These are phyloP conservation scores for Syrmaticus mikado DNA, from an alignment of 2,113 vertebrate genomes.

Conservation along the genomic window DNA sequence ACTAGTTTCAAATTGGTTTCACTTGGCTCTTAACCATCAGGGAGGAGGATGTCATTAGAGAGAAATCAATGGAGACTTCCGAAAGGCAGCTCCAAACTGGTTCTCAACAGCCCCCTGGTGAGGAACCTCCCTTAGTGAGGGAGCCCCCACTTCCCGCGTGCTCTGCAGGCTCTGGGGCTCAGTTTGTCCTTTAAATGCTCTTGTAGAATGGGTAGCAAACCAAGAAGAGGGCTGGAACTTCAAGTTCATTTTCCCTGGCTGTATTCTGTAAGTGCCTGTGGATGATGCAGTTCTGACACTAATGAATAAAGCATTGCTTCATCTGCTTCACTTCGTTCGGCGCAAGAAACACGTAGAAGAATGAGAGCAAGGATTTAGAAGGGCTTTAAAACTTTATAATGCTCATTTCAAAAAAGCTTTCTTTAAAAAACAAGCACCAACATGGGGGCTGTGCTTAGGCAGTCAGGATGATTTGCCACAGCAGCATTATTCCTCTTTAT, in stretches of 20 bases:
- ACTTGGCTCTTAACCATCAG: neutral
- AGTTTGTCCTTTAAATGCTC: neutral
- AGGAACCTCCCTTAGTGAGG: neutral
- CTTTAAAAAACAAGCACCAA: neutral
- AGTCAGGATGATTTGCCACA: neutral
- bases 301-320: constrained; percentile 48
- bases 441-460: neutral
- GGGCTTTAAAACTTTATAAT: neutral
- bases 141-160: fast-evolving
- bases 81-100: neutral
- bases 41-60: constrained; percentile 3
- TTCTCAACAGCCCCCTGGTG: neutral
- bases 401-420: neutral
- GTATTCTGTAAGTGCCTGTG: constrained; percentile 14
- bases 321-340: constrained; percentile 6
- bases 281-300: constrained; percentile 35
- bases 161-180: neutral
- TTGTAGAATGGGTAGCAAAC: neutral
- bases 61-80: constrained; percentile 34
- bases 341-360: neutral
- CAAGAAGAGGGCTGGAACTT: neutral
- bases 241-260: constrained; percentile 3
- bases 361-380: neutral
- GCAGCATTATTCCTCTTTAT: neutral
- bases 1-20: constrained; percentile 15